A percentile compares a stretch with the other conserved stretches of the same genome.
Evolutionary conservation across 1,140 invertebrate genomes (phyloP).

Genomic region (Galendromus occidentalis): DNA sequence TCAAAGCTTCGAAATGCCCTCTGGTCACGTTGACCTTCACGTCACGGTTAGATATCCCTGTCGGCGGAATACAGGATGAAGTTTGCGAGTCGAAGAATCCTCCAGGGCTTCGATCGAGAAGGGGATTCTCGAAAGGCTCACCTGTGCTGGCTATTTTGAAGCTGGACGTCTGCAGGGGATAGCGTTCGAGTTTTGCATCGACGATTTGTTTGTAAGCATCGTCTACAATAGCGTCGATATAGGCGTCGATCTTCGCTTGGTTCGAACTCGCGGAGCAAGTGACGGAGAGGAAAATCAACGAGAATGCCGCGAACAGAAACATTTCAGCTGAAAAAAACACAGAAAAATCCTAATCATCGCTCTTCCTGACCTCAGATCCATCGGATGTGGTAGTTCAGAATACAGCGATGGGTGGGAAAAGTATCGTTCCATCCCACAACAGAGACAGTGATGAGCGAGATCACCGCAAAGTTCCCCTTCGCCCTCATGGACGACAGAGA

Average conservation of each 20-base stretch:
- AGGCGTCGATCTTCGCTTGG: background rate
- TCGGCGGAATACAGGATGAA: background rate
- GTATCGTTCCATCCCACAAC: too few species aligned
- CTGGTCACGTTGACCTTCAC: background rate
- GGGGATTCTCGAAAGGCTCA: background rate
- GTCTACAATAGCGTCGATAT: background rate
- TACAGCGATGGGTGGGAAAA: too few species aligned
- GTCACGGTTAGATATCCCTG: slow-evolving; percentile 6
- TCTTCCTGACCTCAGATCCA: too few species aligned
- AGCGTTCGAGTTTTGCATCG: background rate
- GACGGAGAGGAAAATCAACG: background rate
- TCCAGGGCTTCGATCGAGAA: background rate
- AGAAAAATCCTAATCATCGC: too few species aligned
- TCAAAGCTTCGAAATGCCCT: background rate
- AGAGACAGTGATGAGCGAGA: too few species aligned
- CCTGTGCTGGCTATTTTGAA: background rate
- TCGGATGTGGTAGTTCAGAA: too few species aligned
- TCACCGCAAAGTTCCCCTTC: too few species aligned
- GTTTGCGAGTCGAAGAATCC: background rate
- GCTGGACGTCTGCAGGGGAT: background rate
- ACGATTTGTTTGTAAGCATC: background rate
- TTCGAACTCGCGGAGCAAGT: background rate
- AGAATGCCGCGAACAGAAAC: background rate
- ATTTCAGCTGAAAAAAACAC: too few species aligned
- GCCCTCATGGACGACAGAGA: too few species aligned